Percentiles rank a stretch among this genome's conserved stretches.
Conservation (phyloP, 2,888 invertebrate genomes). For the Anagyrus pseudococci region DNA sequence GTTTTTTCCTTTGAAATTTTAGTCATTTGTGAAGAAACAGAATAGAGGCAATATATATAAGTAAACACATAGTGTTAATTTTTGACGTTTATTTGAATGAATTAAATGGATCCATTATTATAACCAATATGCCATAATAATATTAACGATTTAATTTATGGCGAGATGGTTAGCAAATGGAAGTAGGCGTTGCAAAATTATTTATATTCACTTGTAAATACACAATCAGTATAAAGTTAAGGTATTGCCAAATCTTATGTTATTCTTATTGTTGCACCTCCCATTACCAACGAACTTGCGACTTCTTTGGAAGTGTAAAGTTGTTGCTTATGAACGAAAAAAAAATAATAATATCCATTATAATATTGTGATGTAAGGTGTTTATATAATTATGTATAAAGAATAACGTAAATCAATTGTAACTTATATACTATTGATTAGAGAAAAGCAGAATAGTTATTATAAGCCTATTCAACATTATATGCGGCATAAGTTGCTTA, state of each 20-base stretch:
- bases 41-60: slow-evolving; percentile 15
- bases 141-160: slow-evolving; percentile 21
- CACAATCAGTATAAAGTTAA: slow-evolving; percentile 24
- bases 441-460: slow-evolving; percentile 9
- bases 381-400: slow-evolving; percentile 27
- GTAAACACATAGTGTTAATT: slow-evolving; percentile 8
- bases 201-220: slow-evolving; percentile 31
- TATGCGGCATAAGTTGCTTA: slow-evolving; percentile 16
- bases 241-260: slow-evolving; percentile 23
- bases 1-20: slow-evolving; percentile 17
- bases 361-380: slow-evolving; percentile 29
- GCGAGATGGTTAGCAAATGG: slow-evolving; percentile 3
- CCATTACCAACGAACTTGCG: slow-evolving; percentile 13
- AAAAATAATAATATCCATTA: slow-evolving; percentile 14
- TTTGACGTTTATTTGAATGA: slow-evolving; percentile 10
- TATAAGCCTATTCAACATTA: slow-evolving; percentile 26
- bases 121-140: slow-evolving; percentile 20
- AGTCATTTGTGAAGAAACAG: slow-evolving; percentile 21
- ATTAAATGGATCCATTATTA: slow-evolving; percentile 13
- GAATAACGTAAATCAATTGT: slow-evolving; percentile 29
- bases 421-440: slow-evolving; percentile 19
- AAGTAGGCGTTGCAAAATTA: slow-evolving; percentile 19
- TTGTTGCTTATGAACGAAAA: slow-evolving; percentile 2
- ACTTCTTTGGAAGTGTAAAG: slow-evolving; percentile 1
- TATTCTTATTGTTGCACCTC: slow-evolving; percentile 20